Conservation (phyloP, 2,797 vertebrate species). For the Pangasius mekongensis region DNA sequence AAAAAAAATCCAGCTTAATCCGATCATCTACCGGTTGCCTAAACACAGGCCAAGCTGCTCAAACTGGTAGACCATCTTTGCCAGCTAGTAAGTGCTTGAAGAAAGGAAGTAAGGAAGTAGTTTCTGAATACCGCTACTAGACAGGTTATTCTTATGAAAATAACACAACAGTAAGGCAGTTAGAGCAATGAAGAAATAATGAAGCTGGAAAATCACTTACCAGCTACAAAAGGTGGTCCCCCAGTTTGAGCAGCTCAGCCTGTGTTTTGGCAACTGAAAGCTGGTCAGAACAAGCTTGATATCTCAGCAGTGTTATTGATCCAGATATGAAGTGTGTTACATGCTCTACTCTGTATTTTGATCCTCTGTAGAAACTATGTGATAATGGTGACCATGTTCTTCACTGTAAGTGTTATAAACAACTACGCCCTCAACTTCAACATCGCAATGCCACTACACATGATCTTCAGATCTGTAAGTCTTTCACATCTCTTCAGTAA, state of each 20-base stretch:
- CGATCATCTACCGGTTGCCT: background rate
- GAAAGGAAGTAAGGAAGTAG: background rate
- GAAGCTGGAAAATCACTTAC: background rate
- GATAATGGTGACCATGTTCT: conserved; percentile 98
- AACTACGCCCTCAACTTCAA: conserved; percentile 97
- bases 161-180: background rate
- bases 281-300: background rate
- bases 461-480: conserved; percentile 99
- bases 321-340: background rate
- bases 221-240: background rate
- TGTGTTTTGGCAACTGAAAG: background rate
- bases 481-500: background rate
- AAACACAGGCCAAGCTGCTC: background rate
- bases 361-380: conserved; percentile 81
- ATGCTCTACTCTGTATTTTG: background rate
- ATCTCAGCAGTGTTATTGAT: background rate
- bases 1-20: too few species aligned
- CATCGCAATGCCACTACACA: conserved; percentile 95
- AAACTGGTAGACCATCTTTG: background rate
- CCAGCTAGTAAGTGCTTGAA: background rate
- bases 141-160: background rate
- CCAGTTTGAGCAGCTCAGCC: background rate
- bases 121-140: background rate
- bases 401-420: conserved; percentile 94
- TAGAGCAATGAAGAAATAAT: background rate